These are phyloP conservation scores for Lates japonicus DNA, from an alignment of 2,797 vertebrate genomes.

Conservation along the genomic window DNA sequence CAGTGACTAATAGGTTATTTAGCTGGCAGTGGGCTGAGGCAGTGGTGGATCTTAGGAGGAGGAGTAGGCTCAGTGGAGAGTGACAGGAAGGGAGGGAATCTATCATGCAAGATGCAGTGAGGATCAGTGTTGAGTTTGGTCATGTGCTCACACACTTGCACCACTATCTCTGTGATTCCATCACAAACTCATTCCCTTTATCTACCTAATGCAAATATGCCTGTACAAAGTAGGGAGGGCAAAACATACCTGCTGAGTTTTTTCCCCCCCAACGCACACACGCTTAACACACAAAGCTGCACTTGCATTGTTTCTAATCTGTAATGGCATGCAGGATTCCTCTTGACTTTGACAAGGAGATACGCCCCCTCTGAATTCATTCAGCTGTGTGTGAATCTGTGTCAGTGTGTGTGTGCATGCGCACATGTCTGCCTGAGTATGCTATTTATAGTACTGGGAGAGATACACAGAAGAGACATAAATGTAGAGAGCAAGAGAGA, in stretches of 20 bases:
- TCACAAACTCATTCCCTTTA: constrained; percentile 81
- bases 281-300: constrained; percentile 36
- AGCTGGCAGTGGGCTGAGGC: constrained; percentile 42
- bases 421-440: constrained; percentile 10
- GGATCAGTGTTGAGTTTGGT: constrained; percentile 65
- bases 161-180: constrained; percentile 64
- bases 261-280: neutral
- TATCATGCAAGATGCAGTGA: constrained; percentile 52
- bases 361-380: constrained; percentile 59
- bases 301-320: constrained; percentile 70
- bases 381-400: constrained; percentile 51
- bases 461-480: constrained; percentile 34
- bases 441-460: constrained; percentile 62
- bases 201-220: constrained; percentile 76
- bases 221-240: constrained; percentile 53
- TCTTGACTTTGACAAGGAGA: constrained; percentile 76
- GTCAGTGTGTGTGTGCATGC: constrained; percentile 4
- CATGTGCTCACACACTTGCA: constrained; percentile 48
- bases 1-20: constrained; percentile 54
- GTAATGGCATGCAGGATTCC: constrained; percentile 62
- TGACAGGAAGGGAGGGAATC: constrained; percentile 46
- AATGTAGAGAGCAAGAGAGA: constrained; percentile 30
- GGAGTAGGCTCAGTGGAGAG: constrained; percentile 41
- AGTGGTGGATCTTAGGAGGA: constrained; percentile 39
- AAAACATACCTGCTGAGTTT: constrained; percentile 50